These are phyloP conservation scores for Falco columbarius DNA, from an alignment of 2,797 vertebrate species.

Conservation along the genomic window DNA sequence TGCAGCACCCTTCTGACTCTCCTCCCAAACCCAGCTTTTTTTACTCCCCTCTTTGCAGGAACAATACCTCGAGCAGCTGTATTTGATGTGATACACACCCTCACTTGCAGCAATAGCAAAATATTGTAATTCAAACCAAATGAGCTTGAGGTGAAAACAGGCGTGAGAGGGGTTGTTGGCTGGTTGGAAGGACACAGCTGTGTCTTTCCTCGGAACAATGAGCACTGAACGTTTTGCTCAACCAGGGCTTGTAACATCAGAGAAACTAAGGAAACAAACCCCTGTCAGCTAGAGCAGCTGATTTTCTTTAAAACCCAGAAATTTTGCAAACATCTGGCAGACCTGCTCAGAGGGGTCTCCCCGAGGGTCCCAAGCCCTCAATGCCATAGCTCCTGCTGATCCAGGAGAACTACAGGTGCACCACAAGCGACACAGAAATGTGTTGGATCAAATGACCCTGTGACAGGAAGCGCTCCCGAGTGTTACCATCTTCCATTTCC, in stretches of 20 bases:
- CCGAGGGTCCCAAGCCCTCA: accelerated
- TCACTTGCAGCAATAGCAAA: not conserved
- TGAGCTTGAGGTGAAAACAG: not conserved
- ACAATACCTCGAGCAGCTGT: not conserved
- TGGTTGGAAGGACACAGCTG: not conserved
- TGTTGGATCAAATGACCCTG: no score
- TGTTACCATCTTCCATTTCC: not conserved
- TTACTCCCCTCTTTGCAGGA: accelerated
- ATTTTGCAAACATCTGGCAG: not conserved
- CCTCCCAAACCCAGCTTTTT: not conserved
- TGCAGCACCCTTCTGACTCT: not conserved
- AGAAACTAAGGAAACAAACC: not conserved
- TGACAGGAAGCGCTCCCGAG: not conserved
- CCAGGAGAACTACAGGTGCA: not conserved
- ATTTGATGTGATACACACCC: not conserved
- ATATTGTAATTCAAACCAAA: not conserved
- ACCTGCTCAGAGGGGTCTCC: not conserved
- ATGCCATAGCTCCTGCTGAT: not conserved
- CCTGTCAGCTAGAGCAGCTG: not conserved
- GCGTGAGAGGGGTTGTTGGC: accelerated
- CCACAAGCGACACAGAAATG: not conserved
- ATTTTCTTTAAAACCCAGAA: not conserved
- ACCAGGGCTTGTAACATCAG: not conserved
- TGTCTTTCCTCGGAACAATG: not conserved
- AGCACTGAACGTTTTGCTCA: not conserved